phyloP scores from a whole-genome alignment of 35 echinoderm and acorn worm genomes.

The Heliocidaris tuberculata region DNA sequence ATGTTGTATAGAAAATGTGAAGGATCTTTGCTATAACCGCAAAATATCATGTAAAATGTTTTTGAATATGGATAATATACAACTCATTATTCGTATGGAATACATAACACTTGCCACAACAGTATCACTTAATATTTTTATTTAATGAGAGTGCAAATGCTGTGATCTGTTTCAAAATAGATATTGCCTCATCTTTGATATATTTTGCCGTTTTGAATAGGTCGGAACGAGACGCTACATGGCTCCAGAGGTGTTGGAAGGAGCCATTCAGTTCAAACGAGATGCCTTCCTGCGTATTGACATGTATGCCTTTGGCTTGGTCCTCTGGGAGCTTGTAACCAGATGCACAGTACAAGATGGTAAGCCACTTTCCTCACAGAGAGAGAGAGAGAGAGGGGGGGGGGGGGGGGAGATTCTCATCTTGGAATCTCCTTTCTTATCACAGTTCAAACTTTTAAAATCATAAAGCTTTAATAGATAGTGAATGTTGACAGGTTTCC shows the following conservation, averaged over 20 bases:
- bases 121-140: too few relatives aligned
- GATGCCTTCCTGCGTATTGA: slow-evolving; percentile 98
- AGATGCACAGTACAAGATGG: slow-evolving; percentile 88
- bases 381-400: neutral
- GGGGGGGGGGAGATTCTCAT: too few relatives aligned
- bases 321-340: slow-evolving; percentile 93
- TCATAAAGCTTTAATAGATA: too few relatives aligned
- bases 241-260: slow-evolving; percentile 90
- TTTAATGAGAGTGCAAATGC: too few relatives aligned
- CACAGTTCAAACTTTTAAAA: too few relatives aligned
- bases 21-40: too few relatives aligned
- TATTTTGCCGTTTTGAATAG: slow-evolving; percentile 45
- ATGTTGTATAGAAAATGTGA: neutral
- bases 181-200: neutral
- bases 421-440: too few relatives aligned
- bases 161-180: neutral
- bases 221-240: slow-evolving; percentile 97
- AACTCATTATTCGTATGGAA: too few relatives aligned
- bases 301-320: slow-evolving; percentile 97
- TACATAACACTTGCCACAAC: too few relatives aligned
- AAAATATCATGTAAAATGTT: too few relatives aligned
- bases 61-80: too few relatives aligned
- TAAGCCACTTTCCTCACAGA: slow-evolving; percentile 47
- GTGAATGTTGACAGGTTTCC: too few relatives aligned
- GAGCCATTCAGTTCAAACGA: slow-evolving; percentile 90